Evolutionary conservation across 2,113 vertebrate genomes (phyloP).

Genomic region (Oncorhynchus mykiss): DNA sequence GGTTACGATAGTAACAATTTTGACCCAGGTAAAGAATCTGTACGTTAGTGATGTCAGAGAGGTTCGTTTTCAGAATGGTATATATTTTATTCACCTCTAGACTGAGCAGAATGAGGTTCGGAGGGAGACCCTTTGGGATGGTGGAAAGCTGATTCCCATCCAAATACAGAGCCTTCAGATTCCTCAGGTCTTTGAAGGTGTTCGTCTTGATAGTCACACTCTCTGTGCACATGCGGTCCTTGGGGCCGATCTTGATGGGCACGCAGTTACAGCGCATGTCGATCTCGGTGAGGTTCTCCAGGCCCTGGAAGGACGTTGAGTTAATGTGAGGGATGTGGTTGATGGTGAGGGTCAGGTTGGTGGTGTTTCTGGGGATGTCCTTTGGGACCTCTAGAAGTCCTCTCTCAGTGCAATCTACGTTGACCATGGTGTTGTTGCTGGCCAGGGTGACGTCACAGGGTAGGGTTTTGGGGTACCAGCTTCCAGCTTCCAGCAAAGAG

Average conservation of each 20-base stretch:
- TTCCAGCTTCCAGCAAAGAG: slow-evolving; percentile 39
- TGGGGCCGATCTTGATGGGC: slow-evolving; percentile 77
- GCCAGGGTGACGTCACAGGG: slow-evolving; percentile 80
- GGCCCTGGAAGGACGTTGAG: slow-evolving; percentile 74
- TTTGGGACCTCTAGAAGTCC: slow-evolving; percentile 74
- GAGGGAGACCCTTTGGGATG: slow-evolving; percentile 84
- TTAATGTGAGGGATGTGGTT: slow-evolving; percentile 83
- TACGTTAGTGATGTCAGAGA: slow-evolving; percentile 80
- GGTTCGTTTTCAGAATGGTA: slow-evolving; percentile 73
- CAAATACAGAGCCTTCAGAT: slow-evolving; percentile 83
- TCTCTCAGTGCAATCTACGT: slow-evolving; percentile 86
- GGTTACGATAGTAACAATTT: slow-evolving; percentile 94
- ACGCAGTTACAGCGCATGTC: slow-evolving; percentile 82
- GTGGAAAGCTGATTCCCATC: slow-evolving; percentile 86
- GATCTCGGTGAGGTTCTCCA: slow-evolving; percentile 83
- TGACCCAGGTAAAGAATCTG: slow-evolving; percentile 86
- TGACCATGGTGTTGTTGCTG: slow-evolving; percentile 59
- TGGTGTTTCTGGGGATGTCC: slow-evolving; percentile 82
- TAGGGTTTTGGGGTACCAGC: slow-evolving; percentile 88
- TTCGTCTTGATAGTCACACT: slow-evolving; percentile 66
- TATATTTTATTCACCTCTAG: slow-evolving; percentile 89
- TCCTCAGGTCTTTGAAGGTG: slow-evolving; percentile 76
- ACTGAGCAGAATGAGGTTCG: slow-evolving; percentile 81
- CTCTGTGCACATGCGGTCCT: slow-evolving; percentile 75
- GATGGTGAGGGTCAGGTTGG: slow-evolving; percentile 91